These are phyloP conservation scores for Dryadula phaetusa DNA, from an alignment of 2,888 invertebrate genomes.

Conservation along the genomic window DNA sequence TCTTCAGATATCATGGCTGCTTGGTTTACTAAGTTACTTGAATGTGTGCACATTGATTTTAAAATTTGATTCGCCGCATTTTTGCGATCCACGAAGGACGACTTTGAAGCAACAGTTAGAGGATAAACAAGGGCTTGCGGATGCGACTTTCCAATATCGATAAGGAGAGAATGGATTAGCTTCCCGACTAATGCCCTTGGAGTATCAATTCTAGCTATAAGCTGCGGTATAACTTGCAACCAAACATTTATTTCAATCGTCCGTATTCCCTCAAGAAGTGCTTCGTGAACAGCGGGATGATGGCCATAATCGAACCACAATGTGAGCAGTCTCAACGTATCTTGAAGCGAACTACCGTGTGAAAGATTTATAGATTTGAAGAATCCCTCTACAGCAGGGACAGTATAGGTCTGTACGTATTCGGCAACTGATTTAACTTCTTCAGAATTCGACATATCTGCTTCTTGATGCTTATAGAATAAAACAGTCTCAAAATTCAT, in stretches of 20 bases:
- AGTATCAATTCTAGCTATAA: slow-evolving; percentile 99
- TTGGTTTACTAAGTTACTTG: slow-evolving; percentile 95
- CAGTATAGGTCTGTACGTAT: slow-evolving; percentile 91
- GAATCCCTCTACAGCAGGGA: slow-evolving; percentile 97
- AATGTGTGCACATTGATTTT: slow-evolving; percentile 98
- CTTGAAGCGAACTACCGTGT: slow-evolving; percentile 96
- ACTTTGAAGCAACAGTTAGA: slow-evolving; percentile 98
- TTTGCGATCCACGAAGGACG: slow-evolving; percentile 92
- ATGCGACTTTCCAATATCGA: slow-evolving; percentile 98
- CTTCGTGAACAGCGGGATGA: slow-evolving; percentile 96
- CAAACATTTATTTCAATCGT: slow-evolving; percentile 98
- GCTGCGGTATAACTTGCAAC: slow-evolving; percentile 99
- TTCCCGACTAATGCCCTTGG: slow-evolving; percentile 94
- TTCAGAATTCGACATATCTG: slow-evolving; percentile 53
- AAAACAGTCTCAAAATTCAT: slow-evolving; percentile 98
- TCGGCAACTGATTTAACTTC: slow-evolving; percentile 71
- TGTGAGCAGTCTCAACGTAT: slow-evolving; percentile 96
- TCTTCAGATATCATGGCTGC: slow-evolving; percentile 98
- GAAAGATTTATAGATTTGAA: slow-evolving; percentile 97
- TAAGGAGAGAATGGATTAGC: slow-evolving; percentile 95
- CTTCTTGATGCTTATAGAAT: slow-evolving; percentile 83
- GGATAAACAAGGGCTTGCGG: slow-evolving; percentile 99
- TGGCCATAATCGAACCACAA: slow-evolving; percentile 99
- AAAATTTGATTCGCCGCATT: slow-evolving; percentile 97
- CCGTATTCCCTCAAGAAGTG: slow-evolving; percentile 95